A percentile compares a stretch with the other conserved stretches of the same genome.
These are phyloP conservation scores for Bembecia ichneumoniformis DNA, from an alignment of 2,888 invertebrate species.

Conservation along the genomic window DNA sequence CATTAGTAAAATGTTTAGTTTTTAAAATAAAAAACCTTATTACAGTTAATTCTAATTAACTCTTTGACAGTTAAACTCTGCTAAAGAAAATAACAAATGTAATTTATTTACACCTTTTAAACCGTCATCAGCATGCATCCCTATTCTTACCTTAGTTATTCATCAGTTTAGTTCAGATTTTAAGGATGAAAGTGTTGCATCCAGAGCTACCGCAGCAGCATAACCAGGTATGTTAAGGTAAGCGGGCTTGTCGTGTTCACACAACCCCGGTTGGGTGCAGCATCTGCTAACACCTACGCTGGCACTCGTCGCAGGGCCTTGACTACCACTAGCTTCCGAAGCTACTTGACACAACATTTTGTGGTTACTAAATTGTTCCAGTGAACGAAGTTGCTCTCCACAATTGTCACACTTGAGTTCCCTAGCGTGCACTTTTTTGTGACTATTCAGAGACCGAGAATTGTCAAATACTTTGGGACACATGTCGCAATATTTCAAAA, in stretches of 20 bases:
- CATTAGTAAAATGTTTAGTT: no score
- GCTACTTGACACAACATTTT: constrained; percentile 60
- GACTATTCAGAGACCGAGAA: constrained; percentile 67
- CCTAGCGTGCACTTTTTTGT: constrained; percentile 68
- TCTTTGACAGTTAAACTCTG: no score
- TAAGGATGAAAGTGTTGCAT: constrained; percentile 61
- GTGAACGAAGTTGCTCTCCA: constrained; percentile 64
- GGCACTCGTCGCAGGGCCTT: constrained; percentile 22
- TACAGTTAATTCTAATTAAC: no score
- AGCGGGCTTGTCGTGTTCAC: constrained; percentile 69
- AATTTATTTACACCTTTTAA: constrained; percentile 1
- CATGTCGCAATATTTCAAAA: constrained; percentile 69
- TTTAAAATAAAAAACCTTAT: no score
- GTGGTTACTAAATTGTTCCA: constrained; percentile 67
- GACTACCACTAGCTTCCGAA: constrained; percentile 41
- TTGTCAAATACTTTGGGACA: constrained; percentile 71
- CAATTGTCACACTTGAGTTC: constrained; percentile 67
- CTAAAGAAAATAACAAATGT: no score
- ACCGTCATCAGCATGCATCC: constrained; percentile 3
- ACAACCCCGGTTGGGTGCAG: constrained; percentile 62
- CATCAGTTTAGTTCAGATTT: constrained; percentile 67
- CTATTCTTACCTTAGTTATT: constrained; percentile 17
- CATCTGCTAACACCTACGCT: constrained; percentile 41
- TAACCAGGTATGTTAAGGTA: constrained; percentile 68
- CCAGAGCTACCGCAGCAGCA: constrained; percentile 57